Base-by-base conservation (phyloP, 1,140 invertebrate genomes). In the Diploscapter pachys region DNA sequence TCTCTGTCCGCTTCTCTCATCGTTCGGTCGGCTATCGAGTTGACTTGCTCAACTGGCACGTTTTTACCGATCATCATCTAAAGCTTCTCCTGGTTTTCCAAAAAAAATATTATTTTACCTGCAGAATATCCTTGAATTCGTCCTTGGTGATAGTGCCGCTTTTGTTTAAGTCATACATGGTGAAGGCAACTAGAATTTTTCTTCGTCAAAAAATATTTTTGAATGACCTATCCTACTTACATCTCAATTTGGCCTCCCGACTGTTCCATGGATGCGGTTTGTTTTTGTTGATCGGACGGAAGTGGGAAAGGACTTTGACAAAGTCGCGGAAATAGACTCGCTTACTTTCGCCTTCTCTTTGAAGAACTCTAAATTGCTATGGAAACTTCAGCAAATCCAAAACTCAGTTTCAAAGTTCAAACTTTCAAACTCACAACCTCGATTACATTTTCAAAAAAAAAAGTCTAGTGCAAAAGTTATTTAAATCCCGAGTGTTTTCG, bases 61-160 rank as follows among this genome's bases (percentile, higher is more conserved):
- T 99, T 98, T 6, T 93, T 94, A 63, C 96, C 96, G 80, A 99
- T 96, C 96, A 99, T 99, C 96, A 98, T 98, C 83, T 99, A 95
- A 63, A 83, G 76, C 6, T 6, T 51, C 56, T 13, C 54, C n/a
- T 9, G 11, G n/a, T 77, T 56, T 13, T 6, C 11, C 69, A 55
- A 13, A 4, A 51, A 71, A 4, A 51, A 71, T 8, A 51, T 3
- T 48, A 57, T 61, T 51, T 71, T 66, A 85, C 83, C 80, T 83
- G 73, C 9, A 99, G 88, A 82, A 99, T 96, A 65, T 93, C 93
- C 63, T 98, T 86, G 48, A 99, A 88, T 87, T 99, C 96, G 86
- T 98, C 95, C 80, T 93, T 91, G 4, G 95, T 97, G 79, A 99
- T 98, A 81, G 93, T 91, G 80, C 95, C 93, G 88, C 98, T 96